Percentiles rank a stretch among this genome's conserved stretches.
These are phyloP conservation scores for Poecilia wingei DNA, from an alignment of 2,797 vertebrate genomes.

Conservation along the genomic window DNA sequence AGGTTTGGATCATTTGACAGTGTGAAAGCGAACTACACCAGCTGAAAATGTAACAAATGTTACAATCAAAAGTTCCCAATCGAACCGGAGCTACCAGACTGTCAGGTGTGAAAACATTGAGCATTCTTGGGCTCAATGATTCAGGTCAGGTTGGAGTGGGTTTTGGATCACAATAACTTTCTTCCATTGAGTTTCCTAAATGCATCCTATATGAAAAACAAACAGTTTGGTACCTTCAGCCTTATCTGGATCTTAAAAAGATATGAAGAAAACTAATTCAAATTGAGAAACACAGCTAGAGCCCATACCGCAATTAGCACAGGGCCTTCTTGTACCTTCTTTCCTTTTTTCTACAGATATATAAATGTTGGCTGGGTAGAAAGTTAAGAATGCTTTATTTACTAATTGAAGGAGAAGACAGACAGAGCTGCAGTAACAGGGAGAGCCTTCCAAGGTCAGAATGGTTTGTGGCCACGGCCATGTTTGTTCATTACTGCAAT, in stretches of 20 bases:
- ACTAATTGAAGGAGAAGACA: constrained; percentile 23
- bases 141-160: not conserved
- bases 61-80: not conserved
- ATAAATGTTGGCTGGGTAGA: constrained; percentile 2
- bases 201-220: not conserved
- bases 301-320: not conserved
- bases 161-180: not conserved
- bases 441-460: constrained; percentile 58
- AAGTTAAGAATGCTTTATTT: constrained; percentile 28
- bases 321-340: not conserved
- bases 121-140: not conserved
- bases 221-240: not conserved
- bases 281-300: not conserved
- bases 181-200: not conserved
- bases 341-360: not conserved
- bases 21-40: not conserved
- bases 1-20: not conserved
- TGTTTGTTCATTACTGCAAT: constrained; percentile 50
- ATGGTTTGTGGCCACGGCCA: constrained; percentile 21
- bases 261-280: not conserved
- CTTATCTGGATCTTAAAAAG: not conserved
- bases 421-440: constrained; percentile 38
- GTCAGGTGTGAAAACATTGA: not conserved
- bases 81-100: not conserved
- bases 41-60: not conserved